These are phyloP conservation scores for Ptyas mucosa DNA, from an alignment of 2,113 vertebrate species.

Conservation along the genomic window DNA sequence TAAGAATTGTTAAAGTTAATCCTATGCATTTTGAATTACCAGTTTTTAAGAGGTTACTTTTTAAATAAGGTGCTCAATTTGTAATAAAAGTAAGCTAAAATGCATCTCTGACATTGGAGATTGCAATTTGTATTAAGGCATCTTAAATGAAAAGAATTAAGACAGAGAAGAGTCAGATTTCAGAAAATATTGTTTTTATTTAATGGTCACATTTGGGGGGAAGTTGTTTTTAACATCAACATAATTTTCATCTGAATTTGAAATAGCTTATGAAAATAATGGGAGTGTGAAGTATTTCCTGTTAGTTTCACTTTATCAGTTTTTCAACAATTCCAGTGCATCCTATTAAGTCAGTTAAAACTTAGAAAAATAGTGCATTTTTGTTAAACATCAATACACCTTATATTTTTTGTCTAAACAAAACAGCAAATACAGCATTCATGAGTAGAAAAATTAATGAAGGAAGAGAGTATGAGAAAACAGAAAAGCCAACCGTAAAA, in stretches of 20 bases:
- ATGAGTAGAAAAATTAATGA: not conserved
- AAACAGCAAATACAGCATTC: not conserved
- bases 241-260: not conserved
- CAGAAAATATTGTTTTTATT: conserved; percentile 51
- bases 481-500: not conserved
- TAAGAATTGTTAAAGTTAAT: not conserved
- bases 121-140: not conserved
- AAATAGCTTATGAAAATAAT: not conserved
- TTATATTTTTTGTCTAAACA: not conserved
- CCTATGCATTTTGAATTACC: not conserved
- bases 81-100: not conserved
- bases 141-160: not conserved
- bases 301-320: conserved; percentile 14
- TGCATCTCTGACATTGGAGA: not conserved
- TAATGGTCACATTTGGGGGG: conserved; percentile 20
- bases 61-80: not conserved
- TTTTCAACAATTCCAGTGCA: not conserved
- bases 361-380: not conserved
- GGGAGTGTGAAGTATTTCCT: not conserved
- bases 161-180: not conserved
- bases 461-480: not conserved
- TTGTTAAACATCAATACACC: not conserved
- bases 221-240: not conserved
- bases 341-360: conserved; percentile 31
- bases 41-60: not conserved